Base-by-base conservation (phyloP, 2,888 invertebrate species). In the Pegoplata infirma region DNA sequence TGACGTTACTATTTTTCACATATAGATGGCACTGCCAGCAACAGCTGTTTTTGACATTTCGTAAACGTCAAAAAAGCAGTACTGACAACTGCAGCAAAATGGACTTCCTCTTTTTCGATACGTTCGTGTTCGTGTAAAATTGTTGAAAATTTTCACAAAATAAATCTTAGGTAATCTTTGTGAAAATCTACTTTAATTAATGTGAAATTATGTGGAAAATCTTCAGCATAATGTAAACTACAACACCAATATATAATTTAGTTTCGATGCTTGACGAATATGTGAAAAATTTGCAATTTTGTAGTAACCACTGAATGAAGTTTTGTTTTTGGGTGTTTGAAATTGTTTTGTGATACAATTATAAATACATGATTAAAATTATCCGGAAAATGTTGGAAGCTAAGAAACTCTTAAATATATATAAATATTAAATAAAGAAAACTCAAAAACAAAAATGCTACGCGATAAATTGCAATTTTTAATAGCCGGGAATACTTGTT, bases 121-220 rank as follows among this genome's bases (percentile, higher is more conserved):
- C 88, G 88, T 89, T 87, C 88, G 86, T 85, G 86, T 87, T 88
- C 86, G 88, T 86, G 89, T 87, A 84, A 85, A 86, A 87, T 88
- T 88, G 88, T 88, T 82, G 86, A 87, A 85, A 85, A 87, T 85
- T 86, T 87, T 85, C 86, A 85, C 85, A 86, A 87, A 87, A 83
- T 85, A 88, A 88, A 89, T 89, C 89, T 84, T 85, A 89, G 89
- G 89, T 89, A 89, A 89, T 88, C 89, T 83, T 76, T 80, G 83
- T 82, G 80, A 80, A 85, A 85, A 81, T 82, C 76, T 16, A 75
- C 25, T 28, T 81, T 71, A 82, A 83, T 58, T 47, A 14, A 25
- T 17, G 21, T 12, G 40, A 64, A 64, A 83, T 83, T 81, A 81
- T 72, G 61, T 79, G 74, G 46, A 82, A 74, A 68, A 59, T 79